Percentiles rank a stretch among this genome's conserved stretches.
Evolutionary conservation across 92 coral and sea anemone genomes (phyloP).

Genomic region (Umimayanthus chanpuru): DNA sequence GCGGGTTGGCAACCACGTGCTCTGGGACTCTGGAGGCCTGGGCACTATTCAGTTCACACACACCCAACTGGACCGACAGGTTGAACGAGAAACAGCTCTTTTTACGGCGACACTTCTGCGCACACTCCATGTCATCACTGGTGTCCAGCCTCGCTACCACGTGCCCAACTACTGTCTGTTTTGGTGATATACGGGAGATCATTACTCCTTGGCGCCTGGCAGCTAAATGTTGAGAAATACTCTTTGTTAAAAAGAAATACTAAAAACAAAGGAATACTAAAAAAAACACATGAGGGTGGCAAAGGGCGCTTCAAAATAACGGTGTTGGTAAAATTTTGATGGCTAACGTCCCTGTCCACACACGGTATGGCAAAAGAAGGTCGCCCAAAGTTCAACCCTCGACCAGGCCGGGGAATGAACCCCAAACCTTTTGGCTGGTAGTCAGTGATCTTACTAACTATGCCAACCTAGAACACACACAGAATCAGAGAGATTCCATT

Average conservation of each 20-base stretch:
- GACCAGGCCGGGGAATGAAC: too few species aligned
- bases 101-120: conserved; percentile 24
- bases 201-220: conserved; percentile 27
- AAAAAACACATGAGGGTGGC: too few species aligned
- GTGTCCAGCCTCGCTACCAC: neutral
- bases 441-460: too few species aligned
- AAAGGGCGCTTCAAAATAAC: too few species aligned
- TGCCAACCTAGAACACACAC: too few species aligned
- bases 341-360: too few species aligned
- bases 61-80: conserved; percentile 9
- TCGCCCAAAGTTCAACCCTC: too few species aligned
- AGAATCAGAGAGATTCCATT: neutral
- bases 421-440: too few species aligned
- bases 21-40: conserved; percentile 14
- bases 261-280: neutral
- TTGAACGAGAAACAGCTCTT: conserved; percentile 35
- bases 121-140: conserved; percentile 28
- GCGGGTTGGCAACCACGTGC: neutral
- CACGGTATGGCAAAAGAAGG: too few species aligned
- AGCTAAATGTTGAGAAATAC: neutral
- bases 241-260: neutral
- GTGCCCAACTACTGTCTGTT: conserved; percentile 25
- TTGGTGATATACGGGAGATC: conserved; percentile 8
- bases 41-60: conserved; percentile 23
- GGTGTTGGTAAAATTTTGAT: too few species aligned